Conservation (phyloP, 2,888 invertebrate species). For the Congeria kusceri region DNA sequence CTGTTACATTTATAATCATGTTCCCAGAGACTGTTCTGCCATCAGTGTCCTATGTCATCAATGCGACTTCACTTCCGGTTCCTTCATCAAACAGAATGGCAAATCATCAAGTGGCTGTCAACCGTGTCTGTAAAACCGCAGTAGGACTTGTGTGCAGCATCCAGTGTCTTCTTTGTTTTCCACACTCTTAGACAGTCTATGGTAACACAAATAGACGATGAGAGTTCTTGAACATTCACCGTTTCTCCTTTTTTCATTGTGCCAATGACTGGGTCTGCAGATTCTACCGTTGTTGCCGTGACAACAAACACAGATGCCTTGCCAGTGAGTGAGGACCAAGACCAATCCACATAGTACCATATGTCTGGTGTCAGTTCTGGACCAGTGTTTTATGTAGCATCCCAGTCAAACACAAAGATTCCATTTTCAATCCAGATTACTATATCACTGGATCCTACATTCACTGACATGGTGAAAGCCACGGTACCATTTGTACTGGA, state of each 20-base stretch:
- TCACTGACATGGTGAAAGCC: slow-evolving; percentile 12
- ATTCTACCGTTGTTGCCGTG: slow-evolving; percentile 21
- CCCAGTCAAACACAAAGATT: slow-evolving; percentile 42
- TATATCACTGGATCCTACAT: slow-evolving; percentile 32
- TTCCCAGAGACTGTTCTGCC: too few species aligned
- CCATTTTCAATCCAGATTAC: slow-evolving; percentile 38
- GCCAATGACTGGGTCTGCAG: neutral
- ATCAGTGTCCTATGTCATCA: too few species aligned
- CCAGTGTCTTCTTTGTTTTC: slow-evolving; percentile 54
- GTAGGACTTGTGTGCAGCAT: slow-evolving; percentile 44
- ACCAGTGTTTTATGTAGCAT: slow-evolving; percentile 31
- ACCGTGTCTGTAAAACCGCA: neutral
- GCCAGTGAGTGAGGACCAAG: slow-evolving; percentile 47
- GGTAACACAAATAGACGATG: slow-evolving; percentile 31
- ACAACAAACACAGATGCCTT: too few species aligned
- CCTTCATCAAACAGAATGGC: slow-evolving; percentile 69
- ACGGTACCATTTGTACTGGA: slow-evolving; percentile 18
- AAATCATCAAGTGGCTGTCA: slow-evolving; percentile 47
- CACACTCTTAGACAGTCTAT: slow-evolving; percentile 68
- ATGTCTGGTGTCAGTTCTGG: slow-evolving; percentile 23
- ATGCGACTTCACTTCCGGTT: slow-evolving; percentile 47
- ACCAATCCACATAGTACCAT: slow-evolving; percentile 48
- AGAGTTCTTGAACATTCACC: slow-evolving; percentile 18
- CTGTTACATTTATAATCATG: too few species aligned
- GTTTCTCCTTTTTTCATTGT: slow-evolving; percentile 11